Conservation (phyloP, 2,797 vertebrate genomes). For the Australoheros facetus region DNA sequence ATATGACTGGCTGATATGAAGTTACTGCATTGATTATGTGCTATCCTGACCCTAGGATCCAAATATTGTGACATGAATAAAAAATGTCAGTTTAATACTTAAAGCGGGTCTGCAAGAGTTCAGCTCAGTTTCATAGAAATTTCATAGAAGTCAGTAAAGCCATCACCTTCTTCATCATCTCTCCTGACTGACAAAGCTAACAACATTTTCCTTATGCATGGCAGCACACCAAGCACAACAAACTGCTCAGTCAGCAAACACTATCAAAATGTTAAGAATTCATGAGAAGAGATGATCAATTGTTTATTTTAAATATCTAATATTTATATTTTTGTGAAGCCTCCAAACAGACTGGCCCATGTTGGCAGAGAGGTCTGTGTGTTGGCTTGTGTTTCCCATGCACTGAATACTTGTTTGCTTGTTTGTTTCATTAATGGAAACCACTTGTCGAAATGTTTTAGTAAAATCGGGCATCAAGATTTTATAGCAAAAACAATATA, state of each 20-base stretch:
- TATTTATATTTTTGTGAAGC: conserved; percentile 80
- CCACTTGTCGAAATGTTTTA: conserved; percentile 83
- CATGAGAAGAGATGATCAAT: conserved; percentile 79
- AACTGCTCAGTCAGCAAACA: conserved; percentile 69
- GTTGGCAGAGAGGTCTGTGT: conserved; percentile 77
- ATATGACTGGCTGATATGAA: background rate
- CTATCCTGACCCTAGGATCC: background rate
- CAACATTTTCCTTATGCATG: conserved; percentile 40
- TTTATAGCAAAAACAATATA: conserved; percentile 83
- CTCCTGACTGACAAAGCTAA: conserved; percentile 44
- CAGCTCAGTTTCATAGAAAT: background rate
- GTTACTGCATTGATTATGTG: background rate
- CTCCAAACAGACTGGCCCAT: conserved; percentile 76
- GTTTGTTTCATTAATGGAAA: conserved; percentile 85
- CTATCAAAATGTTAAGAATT: conserved; percentile 74
- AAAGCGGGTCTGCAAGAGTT: conserved; percentile 1
- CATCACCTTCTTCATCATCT: conserved; percentile 18
- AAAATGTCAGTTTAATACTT: background rate
- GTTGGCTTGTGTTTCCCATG: conserved; percentile 71
- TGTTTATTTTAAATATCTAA: conserved; percentile 82
- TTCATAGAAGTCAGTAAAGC: conserved; percentile 25
- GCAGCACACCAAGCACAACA: conserved; percentile 68
- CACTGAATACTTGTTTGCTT: conserved; percentile 78
- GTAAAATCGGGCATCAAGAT: conserved; percentile 84
- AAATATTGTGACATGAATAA: background rate